Evolutionary conservation across 1,140 invertebrate genomes (phyloP).

Genomic region (Theocolax elegans): DNA sequence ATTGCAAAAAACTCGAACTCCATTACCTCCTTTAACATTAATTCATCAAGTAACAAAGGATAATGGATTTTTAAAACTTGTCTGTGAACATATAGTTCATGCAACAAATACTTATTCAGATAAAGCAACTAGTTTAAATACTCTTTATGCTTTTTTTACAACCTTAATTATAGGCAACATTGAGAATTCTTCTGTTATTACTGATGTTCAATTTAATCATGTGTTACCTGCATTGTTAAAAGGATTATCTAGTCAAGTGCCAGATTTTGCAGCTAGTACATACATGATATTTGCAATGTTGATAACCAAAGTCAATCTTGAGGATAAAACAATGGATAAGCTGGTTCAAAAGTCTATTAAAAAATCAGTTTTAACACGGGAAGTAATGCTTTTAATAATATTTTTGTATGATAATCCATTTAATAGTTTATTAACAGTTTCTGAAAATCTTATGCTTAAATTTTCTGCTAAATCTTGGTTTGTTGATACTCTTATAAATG

Average conservation of each 20-base stretch:
- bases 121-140: slow-evolving; percentile 72
- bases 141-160: slow-evolving; percentile 83
- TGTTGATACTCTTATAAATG: slow-evolving; percentile 64
- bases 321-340: slow-evolving; percentile 70
- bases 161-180: slow-evolving; percentile 78
- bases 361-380: slow-evolving; percentile 67
- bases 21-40: slow-evolving; percentile 77
- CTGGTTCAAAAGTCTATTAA: slow-evolving; percentile 73
- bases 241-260: slow-evolving; percentile 74
- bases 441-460: slow-evolving; percentile 66
- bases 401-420: slow-evolving; percentile 73
- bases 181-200: slow-evolving; percentile 68
- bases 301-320: slow-evolving; percentile 73
- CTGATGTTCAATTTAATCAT: slow-evolving; percentile 76
- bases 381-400: slow-evolving; percentile 71
- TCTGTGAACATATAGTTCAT: slow-evolving; percentile 76
- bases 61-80: slow-evolving; percentile 76
- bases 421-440: slow-evolving; percentile 63
- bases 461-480: slow-evolving; percentile 68
- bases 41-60: slow-evolving; percentile 78
- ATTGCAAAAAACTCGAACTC: slow-evolving; percentile 79
- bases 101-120: slow-evolving; percentile 75
- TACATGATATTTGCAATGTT: slow-evolving; percentile 82
- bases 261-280: slow-evolving; percentile 78
- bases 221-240: slow-evolving; percentile 77